Evolutionary conservation across 2,888 invertebrate species (phyloP).

Genomic region (Dynastes tityus): DNA sequence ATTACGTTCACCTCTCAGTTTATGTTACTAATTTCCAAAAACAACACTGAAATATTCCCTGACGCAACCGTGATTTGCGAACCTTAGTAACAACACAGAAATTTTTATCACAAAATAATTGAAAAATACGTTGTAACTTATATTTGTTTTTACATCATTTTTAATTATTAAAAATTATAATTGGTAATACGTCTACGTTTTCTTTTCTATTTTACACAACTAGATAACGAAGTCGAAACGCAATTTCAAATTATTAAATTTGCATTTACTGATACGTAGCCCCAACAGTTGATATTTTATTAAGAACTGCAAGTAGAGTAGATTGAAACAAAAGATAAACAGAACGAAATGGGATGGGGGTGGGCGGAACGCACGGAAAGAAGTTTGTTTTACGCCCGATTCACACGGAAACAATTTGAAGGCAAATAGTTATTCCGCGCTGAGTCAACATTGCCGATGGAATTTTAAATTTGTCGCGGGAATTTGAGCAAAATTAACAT

Average conservation of each 20-base stretch:
- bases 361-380: slow-evolving; percentile 45
- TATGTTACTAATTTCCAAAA: too few species aligned
- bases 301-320: slow-evolving; percentile 47
- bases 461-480: slow-evolving; percentile 60
- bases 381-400: slow-evolving; percentile 62
- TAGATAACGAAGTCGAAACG: slow-evolving; percentile 6
- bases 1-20: too few species aligned
- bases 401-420: slow-evolving; percentile 62
- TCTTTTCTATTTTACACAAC: background rate
- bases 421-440: slow-evolving; percentile 58
- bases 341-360: slow-evolving; percentile 46
- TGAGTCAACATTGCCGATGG: slow-evolving; percentile 60
- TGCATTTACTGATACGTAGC: slow-evolving; percentile 35
- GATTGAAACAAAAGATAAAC: slow-evolving; percentile 52
- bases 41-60: too few species aligned
- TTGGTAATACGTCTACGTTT: background rate
- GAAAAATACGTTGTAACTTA: too few species aligned
- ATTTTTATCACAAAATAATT: too few species aligned
- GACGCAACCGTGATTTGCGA: too few species aligned
- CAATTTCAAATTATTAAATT: slow-evolving; percentile 26
- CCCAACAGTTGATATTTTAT: slow-evolving; percentile 43
- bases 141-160: background rate
- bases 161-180: background rate
- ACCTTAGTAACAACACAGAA: too few species aligned
- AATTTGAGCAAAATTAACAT: slow-evolving; percentile 57